Conservation (phyloP, 1,140 invertebrate genomes). For the Drosophila micromelanica region DNA sequence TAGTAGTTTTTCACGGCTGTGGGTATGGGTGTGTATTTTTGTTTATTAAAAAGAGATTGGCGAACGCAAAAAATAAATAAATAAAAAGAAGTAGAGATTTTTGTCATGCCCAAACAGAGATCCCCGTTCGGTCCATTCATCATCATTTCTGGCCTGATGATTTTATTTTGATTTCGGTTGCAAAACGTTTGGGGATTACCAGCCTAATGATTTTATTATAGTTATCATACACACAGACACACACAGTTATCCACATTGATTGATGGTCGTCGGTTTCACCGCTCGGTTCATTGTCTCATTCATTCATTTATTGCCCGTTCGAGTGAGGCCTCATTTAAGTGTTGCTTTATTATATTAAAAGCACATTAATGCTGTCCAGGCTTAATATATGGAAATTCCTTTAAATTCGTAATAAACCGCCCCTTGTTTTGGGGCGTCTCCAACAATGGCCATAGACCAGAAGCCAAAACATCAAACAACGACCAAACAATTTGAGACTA, state of each 20-base stretch:
- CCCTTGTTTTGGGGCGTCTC: slow-evolving; percentile 1
- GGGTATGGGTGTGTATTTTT: slow-evolving; percentile 50
- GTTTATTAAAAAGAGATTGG: slow-evolving; percentile 80
- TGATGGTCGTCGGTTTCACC: slow-evolving; percentile 50
- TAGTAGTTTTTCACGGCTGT: too few relatives aligned
- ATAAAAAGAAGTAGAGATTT: slow-evolving; percentile 43
- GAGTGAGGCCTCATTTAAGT: slow-evolving; percentile 41
- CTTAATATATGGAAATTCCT: slow-evolving; percentile 27
- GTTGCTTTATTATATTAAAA: slow-evolving; percentile 52
- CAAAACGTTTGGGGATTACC: slow-evolving; percentile 74
- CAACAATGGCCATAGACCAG: slow-evolving; percentile 25
- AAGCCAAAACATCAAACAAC: slow-evolving; percentile 36
- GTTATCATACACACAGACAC: slow-evolving; percentile 53
- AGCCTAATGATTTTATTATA: slow-evolving; percentile 80
- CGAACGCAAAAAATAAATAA: slow-evolving; percentile 46
- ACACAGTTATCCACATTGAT: slow-evolving; percentile 52
- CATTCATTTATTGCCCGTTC: slow-evolving; percentile 30
- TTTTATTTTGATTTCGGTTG: slow-evolving; percentile 75
- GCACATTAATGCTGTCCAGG: slow-evolving; percentile 27
- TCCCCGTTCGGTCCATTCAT: slow-evolving; percentile 59
- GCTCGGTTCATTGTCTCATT: slow-evolving; percentile 28
- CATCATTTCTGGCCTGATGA: slow-evolving; percentile 75
- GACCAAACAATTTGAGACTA: slow-evolving; percentile 38
- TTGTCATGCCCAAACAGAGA: slow-evolving; percentile 56
- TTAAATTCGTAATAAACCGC: slow-evolving; percentile 34